Evolutionary conservation across 35 echinoderm and acorn worm genomes (phyloP), one percentile per base, ranked within the genome.

Genomic region (Amphiura filiformis): DNA sequence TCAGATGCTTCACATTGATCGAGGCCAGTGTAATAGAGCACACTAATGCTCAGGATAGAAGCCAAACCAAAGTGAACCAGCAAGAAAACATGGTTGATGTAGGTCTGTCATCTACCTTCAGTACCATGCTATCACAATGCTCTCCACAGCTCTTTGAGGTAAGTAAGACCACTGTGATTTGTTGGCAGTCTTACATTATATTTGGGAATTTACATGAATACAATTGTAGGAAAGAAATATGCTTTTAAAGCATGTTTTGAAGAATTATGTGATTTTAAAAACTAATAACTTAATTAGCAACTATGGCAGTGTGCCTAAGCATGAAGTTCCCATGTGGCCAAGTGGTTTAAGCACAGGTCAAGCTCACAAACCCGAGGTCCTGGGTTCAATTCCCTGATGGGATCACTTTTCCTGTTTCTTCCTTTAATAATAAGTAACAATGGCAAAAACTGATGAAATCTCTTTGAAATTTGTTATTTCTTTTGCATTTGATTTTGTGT

Each of bases 1-100:
- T 47, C 41, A 99, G 96, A 70, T 99, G 93, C 80, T 99, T 99
- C 87, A 84, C 85, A 32, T 86, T 99, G 82, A 91, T 99, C 33
- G 96, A 99, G 56, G 87, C 87, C 28, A 95, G 90, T 47, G 81
- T 78, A 9, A 90, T 97, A 3, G 92, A 93, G 56, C 87, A 90
- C 36, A 90, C 65, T 37, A 31, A 83, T n/a, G 36, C 83, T 77
- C 83, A 90, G 76, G 93, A 94, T 80, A 95, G 84, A 38, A 93
- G 84, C n/a, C 90, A 94, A 78, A 83, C 80, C 76, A 90, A 86
- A 41, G 92, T 86, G 18, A 99, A 93, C 41, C 78, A 90, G 3
- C 93, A 94, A 26, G 96, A 98, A 65, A 87, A 39, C n/a, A 44
- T 99, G 30, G 79, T 92, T 18, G 90, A 93, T 35, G 84, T 91